Evolutionary conservation across 2,797 vertebrate genomes (phyloP).

Genomic region (Propithecus deckenii): DNA sequence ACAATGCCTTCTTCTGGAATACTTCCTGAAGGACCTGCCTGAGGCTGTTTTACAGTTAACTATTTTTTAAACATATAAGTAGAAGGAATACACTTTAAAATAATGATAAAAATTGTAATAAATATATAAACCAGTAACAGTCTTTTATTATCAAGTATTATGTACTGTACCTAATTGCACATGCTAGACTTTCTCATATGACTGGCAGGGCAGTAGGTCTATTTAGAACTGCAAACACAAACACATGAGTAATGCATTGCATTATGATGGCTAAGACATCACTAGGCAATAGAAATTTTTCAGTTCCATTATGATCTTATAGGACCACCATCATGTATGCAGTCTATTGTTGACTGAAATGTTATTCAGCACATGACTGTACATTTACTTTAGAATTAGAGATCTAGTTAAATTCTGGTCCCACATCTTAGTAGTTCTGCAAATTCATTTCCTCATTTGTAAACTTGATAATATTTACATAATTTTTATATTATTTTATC

Average conservation of each 20-base stretch:
- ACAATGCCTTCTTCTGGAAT: background rate
- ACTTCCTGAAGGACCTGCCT: background rate
- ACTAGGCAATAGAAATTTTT: background rate
- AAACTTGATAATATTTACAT: slow-evolving; percentile 30
- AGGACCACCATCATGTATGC: background rate
- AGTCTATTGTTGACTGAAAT: background rate
- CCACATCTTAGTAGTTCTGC: background rate
- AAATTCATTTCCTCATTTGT: slow-evolving; percentile 33
- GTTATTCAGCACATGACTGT: background rate
- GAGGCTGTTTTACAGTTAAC: background rate
- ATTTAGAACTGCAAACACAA: background rate
- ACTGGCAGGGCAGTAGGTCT: background rate
- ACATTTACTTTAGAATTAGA: slow-evolving; percentile 13
- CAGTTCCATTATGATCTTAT: background rate
- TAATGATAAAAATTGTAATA: background rate
- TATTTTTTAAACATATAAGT: background rate
- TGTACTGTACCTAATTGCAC: background rate
- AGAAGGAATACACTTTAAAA: background rate
- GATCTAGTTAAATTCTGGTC: slow-evolving; percentile 15
- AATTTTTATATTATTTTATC: slow-evolving; percentile 9
- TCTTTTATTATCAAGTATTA: background rate
- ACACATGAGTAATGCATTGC: background rate
- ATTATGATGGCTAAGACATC: background rate
- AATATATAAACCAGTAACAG: background rate
- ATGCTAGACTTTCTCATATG: background rate